These are phyloP conservation scores for Misgurnus mizolepis DNA, from an alignment of 2,113 vertebrate species.

Conservation along the genomic window DNA sequence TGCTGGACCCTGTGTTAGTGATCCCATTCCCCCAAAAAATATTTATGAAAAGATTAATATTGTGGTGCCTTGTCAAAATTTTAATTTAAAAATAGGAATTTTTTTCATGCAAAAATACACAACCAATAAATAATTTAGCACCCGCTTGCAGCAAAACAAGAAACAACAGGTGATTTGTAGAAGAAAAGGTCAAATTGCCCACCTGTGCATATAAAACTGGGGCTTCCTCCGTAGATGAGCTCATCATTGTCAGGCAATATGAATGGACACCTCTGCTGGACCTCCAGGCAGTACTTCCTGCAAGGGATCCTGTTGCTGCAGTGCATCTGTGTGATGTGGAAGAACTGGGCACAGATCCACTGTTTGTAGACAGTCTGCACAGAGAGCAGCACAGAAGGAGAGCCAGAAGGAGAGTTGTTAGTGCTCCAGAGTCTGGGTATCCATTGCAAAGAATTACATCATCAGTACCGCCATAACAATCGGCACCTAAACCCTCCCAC, in stretches of 20 bases:
- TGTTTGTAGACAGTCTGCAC: constrained; percentile 97
- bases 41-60: too few species aligned
- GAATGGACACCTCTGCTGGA: constrained; percentile 97
- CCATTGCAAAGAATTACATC: constrained; percentile 52
- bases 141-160: too few species aligned
- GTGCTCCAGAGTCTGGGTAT: constrained; percentile 53
- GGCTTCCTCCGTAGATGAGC: constrained; percentile 97
- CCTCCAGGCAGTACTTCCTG: constrained; percentile 98
- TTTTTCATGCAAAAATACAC: too few species aligned
- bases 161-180: background rate
- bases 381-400: constrained; percentile 50
- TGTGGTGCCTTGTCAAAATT: too few species aligned
- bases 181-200: constrained; percentile 29
- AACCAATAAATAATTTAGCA: too few species aligned
- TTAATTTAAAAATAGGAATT: too few species aligned
- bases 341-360: constrained; percentile 99
- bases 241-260: constrained; percentile 99
- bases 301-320: constrained; percentile 98
- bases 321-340: constrained; percentile 96
- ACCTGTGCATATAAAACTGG: constrained; percentile 99
- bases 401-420: constrained; percentile 51
- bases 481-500: constrained; percentile 45
- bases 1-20: too few species aligned
- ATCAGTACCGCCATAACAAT: constrained; percentile 43
- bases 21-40: too few species aligned